Evolutionary conservation across 2,888 invertebrate species (phyloP).

Genomic region (Bombylius major): DNA sequence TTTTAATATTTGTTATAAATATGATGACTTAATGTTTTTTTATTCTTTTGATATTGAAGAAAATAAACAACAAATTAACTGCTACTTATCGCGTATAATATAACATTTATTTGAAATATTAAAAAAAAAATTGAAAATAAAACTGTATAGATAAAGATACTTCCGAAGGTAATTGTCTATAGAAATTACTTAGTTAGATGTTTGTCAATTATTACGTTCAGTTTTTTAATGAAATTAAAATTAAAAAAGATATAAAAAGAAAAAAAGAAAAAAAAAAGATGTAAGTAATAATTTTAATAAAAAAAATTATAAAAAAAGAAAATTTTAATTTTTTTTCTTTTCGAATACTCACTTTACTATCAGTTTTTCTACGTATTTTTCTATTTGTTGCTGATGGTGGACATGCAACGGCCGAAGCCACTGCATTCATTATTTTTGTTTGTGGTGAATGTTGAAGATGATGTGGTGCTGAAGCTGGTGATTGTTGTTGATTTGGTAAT

Average conservation of each 20-base stretch:
- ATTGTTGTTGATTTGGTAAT: constrained; percentile 21
- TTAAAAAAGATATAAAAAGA: too few species aligned
- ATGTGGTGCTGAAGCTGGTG: constrained; percentile 22
- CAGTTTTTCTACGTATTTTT: constrained; percentile 58
- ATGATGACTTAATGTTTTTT: too few species aligned
- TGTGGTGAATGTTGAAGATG: constrained; percentile 25
- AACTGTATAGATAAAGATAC: too few species aligned
- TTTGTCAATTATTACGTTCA: too few species aligned
- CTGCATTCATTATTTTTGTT: constrained; percentile 37
- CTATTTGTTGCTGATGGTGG: constrained; percentile 45
- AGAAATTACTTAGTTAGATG: too few species aligned
- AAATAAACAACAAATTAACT: not conserved
- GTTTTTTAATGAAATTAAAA: too few species aligned
- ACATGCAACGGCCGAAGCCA: constrained; percentile 37
- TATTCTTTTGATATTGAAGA: too few species aligned
- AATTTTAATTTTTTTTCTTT: too few species aligned
- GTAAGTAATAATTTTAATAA: not conserved
- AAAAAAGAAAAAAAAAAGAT: not conserved
- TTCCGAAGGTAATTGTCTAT: too few species aligned
- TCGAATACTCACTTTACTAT: constrained; percentile 40
- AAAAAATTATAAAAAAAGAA: not conserved
- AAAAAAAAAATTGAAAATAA: too few species aligned
- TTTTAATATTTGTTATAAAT: too few species aligned
- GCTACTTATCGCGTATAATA: not conserved
- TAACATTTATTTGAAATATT: too few species aligned